Evolutionary conservation across 2,113 vertebrate genomes (phyloP).

Genomic region (Microtus richardsoni): DNA sequence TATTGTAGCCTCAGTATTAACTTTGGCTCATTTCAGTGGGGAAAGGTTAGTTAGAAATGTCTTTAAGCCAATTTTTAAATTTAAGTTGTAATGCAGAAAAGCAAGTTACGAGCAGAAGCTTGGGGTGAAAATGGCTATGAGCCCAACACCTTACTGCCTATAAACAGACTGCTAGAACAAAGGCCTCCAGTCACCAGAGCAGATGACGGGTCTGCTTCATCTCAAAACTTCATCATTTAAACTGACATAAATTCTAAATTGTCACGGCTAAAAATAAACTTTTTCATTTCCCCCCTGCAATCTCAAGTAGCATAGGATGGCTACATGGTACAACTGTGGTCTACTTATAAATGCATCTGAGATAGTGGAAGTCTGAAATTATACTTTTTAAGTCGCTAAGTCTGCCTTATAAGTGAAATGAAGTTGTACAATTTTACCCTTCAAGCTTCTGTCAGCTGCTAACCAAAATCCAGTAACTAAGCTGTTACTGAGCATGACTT

Average conservation of each 20-base stretch:
- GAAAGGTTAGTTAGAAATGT: background rate
- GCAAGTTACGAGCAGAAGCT: background rate
- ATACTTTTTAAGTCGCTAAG: background rate
- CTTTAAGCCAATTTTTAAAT: background rate
- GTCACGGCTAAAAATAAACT: conserved; percentile 1
- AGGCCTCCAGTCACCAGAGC: background rate
- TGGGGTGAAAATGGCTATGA: background rate
- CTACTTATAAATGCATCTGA: background rate
- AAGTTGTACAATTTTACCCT: background rate
- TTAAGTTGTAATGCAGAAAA: background rate
- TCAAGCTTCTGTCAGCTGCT: background rate
- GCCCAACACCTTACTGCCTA: background rate
- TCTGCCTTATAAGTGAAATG: background rate
- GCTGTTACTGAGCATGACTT: background rate
- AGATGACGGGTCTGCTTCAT: background rate
- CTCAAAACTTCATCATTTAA: conserved; percentile 24
- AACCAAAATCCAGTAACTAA: background rate
- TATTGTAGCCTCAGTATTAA: background rate
- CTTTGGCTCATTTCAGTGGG: background rate
- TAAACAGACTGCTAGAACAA: background rate
- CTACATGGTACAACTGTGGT: background rate
- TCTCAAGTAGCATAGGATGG: background rate
- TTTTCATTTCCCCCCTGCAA: background rate
- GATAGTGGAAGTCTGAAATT: background rate
- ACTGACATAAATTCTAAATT: background rate